Percentiles rank a stretch among this genome's conserved stretches.
phyloP scores from a whole-genome alignment of 53 echinoderm and acorn worm genomes.

The Echinarachnius parma region DNA sequence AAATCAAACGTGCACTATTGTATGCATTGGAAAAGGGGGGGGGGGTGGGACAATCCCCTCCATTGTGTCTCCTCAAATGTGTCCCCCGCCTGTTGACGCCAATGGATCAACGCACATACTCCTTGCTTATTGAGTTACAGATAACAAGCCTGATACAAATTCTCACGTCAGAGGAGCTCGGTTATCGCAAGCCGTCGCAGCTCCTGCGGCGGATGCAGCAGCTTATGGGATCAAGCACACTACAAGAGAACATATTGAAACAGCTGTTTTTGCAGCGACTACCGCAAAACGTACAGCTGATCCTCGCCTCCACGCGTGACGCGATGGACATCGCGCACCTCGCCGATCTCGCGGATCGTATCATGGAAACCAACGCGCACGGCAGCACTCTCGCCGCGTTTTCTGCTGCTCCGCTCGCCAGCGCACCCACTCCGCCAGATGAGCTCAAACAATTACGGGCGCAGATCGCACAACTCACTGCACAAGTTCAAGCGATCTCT shows the following conservation, averaged over 20 bases:
- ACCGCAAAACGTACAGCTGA: conserved; percentile 18
- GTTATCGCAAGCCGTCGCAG: conserved; percentile 45
- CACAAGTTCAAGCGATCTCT: too few species aligned
- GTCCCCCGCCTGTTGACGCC: too few species aligned
- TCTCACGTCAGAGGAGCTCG: conserved; percentile 36
- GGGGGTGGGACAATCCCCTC: too few species aligned
- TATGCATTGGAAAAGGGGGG: too few species aligned
- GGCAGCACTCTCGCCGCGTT: not conserved
- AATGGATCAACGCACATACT: too few species aligned
- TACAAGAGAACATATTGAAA: conserved; percentile 16
- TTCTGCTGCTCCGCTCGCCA: not conserved
- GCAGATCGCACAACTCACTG: too few species aligned
- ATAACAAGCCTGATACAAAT: too few species aligned
- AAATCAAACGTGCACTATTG: too few species aligned
- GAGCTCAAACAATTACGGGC: too few species aligned
- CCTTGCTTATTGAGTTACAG: too few species aligned
- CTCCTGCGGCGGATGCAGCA: conserved; percentile 28
- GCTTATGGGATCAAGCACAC: conserved; percentile 12
- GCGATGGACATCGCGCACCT: conserved; percentile 11
- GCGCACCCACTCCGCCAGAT: not conserved
- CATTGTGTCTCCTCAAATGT: too few species aligned
- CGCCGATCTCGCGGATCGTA: conserved; percentile 25
- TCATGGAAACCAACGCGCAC: conserved; percentile 20
- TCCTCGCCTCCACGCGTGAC: conserved; percentile 32
- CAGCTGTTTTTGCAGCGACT: conserved; percentile 41